Base-by-base conservation (phyloP, 2,113 vertebrate genomes). In the Dermatemys mawii region DNA sequence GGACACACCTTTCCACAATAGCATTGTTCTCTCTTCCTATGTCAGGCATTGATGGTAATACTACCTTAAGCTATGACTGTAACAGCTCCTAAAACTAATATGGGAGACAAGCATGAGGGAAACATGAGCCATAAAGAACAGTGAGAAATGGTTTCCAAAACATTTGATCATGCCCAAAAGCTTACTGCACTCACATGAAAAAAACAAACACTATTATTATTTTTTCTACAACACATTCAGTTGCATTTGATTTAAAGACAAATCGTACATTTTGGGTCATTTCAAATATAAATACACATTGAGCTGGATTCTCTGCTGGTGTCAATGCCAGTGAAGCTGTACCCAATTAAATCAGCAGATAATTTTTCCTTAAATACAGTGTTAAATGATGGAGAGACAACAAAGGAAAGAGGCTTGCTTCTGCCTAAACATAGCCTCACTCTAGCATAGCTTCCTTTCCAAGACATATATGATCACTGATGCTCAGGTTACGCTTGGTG, bases 61-160 rank as follows among this genome's bases (percentile, higher is more conserved):
- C 88, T 94, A 97, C 90, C 55, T 55, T 89, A 48, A 93, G 90
- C 76, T 78, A 63, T 86, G 84, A 95, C 82, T 16, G 0, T 81
- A 96, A 92, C 90, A 90, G 85, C 90, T 91, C 89, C 92, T 76
- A 88, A 90, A 96, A 96, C 94, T 78, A 96, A 85, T 93, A 89
- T 32, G 79, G 86, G 95, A 41, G 35, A 41, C 3, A 10, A 73
- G 95, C 91, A 95, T 76, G 94, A 95, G 97, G 83, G 88, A 96
- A 96, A 96, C 35, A 22, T 73, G n/a, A 19, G n/a, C 70, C 70
- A 82, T 67, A 94, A 90, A 76, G n/a, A 93, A 92, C 84, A 95
- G 57, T 93, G 83, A 95, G n/a, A 76, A 92, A 78, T 17, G 22
- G 57, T 96, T 94, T 79, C 79, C 78, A 88, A 94, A 91, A 91